Base-by-base conservation (phyloP, 2,113 vertebrate species). In the Pagrus major region DNA sequence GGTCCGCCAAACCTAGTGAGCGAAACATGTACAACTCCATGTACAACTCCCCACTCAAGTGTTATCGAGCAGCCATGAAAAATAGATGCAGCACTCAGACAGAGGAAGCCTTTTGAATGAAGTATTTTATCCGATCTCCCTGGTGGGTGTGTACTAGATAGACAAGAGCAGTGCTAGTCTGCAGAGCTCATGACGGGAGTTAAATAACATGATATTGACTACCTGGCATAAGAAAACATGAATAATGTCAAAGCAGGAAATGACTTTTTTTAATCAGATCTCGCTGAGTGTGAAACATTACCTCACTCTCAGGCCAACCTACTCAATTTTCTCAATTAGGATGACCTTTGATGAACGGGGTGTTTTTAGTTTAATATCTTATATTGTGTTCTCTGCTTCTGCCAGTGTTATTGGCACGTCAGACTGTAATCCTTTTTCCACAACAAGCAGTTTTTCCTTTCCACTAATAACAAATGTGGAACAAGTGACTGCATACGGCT, bases 61-160 rank as follows among this genome's bases (percentile, higher is more conserved):
- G 71, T 77, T 60, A 80, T n/a, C 65, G 73, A 78, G 67, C 68
- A 58, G 27, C n/a, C 81, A 87, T 89, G 25, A 91, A 91, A 91
- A 81, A 86, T 84, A 83, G 74, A 91, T 76, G 80, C 59, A 63
- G 65, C 77, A 77, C 76, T 83, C 71, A 81, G 70, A 70, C 51
- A 66, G 33, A 78, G 47, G 64, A 81, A 70, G 66, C 49, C 52
- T 37, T 58, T 63, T 65, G 31, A 68, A 67, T 61, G 2, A 58
- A 64, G 61, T 46, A 23, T 51, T 63, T 72, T 5, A 47, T 56
- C 70, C 42, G 23, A 75, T 70, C 41, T 74, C 68, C 42, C 37
- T 4, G 15, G 52, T 55, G 80, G 25, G 44, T 44, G 52, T 52
- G 61, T 64, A 55, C 61, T 52, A 46, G 6, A 77, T 64, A 65